Evolutionary conservation across 2,888 invertebrate genomes (phyloP).

Genomic region (Phalangium opilio): DNA sequence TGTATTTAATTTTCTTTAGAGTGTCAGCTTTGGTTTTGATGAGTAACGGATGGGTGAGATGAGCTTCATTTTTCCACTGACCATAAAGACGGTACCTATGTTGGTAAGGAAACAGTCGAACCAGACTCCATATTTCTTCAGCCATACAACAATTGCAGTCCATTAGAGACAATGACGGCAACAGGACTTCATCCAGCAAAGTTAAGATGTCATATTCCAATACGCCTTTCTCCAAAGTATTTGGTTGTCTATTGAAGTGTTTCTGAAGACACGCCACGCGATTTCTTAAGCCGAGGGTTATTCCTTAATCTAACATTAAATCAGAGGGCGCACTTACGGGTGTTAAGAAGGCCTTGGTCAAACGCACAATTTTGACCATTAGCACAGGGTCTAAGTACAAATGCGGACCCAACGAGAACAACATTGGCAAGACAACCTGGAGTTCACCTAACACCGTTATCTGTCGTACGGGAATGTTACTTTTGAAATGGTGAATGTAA

Average conservation of each 20-base stretch:
- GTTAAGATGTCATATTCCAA: conserved; percentile 70
- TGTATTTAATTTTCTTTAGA: conserved; percentile 78
- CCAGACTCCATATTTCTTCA: conserved; percentile 84
- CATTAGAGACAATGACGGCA: conserved; percentile 80
- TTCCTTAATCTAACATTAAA: too few species aligned
- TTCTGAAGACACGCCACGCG: too few species aligned
- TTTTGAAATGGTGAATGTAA: neutral
- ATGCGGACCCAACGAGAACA: conserved; percentile 69
- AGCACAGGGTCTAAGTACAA: conserved; percentile 72
- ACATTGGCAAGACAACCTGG: conserved; percentile 64
- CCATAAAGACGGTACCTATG: conserved; percentile 77
- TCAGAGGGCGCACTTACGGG: too few species aligned
- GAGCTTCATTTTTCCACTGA: conserved; percentile 88
- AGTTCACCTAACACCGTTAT: conserved; percentile 57
- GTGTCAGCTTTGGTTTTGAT: conserved; percentile 70
- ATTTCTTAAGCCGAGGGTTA: too few species aligned
- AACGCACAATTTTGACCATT: conserved; percentile 62
- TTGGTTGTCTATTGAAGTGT: conserved; percentile 27
- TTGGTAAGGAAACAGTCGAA: conserved; percentile 73
- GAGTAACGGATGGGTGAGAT: conserved; percentile 62
- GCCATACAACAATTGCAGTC: conserved; percentile 91
- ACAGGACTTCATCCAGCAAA: conserved; percentile 67
- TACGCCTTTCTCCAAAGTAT: conserved; percentile 35
- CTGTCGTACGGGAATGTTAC: conserved; percentile 28
- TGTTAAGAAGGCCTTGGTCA: conserved; percentile 37